Evolutionary conservation across 2,888 invertebrate genomes (phyloP), one percentile per base, ranked within the genome.

Genomic region (Drosophila longiperda): DNA sequence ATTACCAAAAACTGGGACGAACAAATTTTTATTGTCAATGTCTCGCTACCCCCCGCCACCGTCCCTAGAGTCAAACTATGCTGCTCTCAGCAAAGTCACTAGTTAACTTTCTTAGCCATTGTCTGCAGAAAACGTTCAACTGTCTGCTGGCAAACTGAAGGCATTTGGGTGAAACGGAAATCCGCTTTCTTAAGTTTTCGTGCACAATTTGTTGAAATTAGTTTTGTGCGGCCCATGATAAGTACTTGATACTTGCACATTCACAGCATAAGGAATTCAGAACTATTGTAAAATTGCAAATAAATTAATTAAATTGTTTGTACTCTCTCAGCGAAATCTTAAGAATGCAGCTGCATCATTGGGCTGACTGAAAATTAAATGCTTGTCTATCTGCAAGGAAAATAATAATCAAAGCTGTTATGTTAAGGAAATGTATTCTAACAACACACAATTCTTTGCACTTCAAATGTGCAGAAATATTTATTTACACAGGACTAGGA

Each of bases 191-290:
- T 64, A 82, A 90, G 84, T 86, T 87, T 85, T 81, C 66, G 73
- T 80, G 83, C 88, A 83, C 87, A 87, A 87, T 88, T 87, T 87
- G 90, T 87, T 90, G 79, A 90, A 87, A 87, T 87, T 90, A 90
- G 90, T 89, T 87, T 87, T 86, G 82, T 75, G 80, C 75, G 74
- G 73, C 75, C 61, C 83, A 83, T 78, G 90, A 86, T 88, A 89
- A 88, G 75, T 80, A 74, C 86, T 81, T 87, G 77, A 87, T 81
- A 81, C 83, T 67, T 79, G 76, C 76, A 71, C 59, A 75, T 53
- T 52, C 60, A 29, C 55, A 48, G 45, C 38, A 42, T 33, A n/a
- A 3, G 7, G 7, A 9, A 32, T n/a, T 40, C 54, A 48, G 38
- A 42, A 53, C 48, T 58, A 58, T 66, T 53, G 40, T 57, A 36